These are phyloP conservation scores for Melitaea athalia DNA, from an alignment of 2,888 invertebrate species.

Conservation along the genomic window DNA sequence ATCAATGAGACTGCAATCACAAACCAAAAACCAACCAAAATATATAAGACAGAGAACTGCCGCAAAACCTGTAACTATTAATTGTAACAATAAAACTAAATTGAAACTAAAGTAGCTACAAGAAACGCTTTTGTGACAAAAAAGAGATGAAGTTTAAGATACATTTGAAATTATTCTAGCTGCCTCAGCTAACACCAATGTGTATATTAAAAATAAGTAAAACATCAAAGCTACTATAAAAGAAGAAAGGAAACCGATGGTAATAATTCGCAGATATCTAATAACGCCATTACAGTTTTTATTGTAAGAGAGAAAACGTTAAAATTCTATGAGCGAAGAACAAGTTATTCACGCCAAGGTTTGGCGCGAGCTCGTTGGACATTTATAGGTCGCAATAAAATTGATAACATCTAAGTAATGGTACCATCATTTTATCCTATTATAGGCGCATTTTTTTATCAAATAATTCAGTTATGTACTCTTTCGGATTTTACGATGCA, in stretches of 20 bases:
- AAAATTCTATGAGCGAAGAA: slow-evolving; percentile 34
- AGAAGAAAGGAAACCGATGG: background rate
- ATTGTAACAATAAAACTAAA: no score
- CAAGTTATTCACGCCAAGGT: slow-evolving; percentile 37
- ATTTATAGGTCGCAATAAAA: slow-evolving; percentile 41
- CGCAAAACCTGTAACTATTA: no score
- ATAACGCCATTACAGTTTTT: slow-evolving; percentile 21
- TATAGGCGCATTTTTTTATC: slow-evolving; percentile 30
- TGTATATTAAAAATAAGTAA: background rate
- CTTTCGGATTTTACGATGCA: background rate
- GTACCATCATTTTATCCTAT: slow-evolving; percentile 36
- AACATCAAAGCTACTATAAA: background rate
- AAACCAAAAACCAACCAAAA: no score
- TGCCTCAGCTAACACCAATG: no score
- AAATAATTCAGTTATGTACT: slow-evolving; percentile 3
- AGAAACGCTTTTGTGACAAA: no score
- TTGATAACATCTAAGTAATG: slow-evolving; percentile 38
- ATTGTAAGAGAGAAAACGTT: slow-evolving; percentile 28
- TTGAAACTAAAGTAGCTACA: no score
- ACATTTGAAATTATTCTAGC: no score
- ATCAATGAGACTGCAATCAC: no score
- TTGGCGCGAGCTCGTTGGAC: slow-evolving; percentile 26
- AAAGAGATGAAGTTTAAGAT: no score
- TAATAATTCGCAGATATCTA: slow-evolving; percentile 14
- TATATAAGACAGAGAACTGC: no score